These are phyloP conservation scores for Chrysolina americana DNA, from an alignment of 2,888 invertebrate species.

Conservation along the genomic window DNA sequence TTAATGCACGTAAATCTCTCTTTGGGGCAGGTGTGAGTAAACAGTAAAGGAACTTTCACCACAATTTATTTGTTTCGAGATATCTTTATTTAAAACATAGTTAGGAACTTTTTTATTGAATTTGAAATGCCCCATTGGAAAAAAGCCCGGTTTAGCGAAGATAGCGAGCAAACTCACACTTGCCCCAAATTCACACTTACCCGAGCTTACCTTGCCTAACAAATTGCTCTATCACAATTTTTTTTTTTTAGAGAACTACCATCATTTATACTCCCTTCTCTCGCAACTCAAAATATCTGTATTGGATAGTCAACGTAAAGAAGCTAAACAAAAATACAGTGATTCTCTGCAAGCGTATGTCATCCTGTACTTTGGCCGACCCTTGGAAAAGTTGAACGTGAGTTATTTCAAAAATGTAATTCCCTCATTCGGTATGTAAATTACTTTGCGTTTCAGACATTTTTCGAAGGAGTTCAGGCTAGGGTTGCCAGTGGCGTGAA, in stretches of 20 bases:
- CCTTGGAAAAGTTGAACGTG: conserved; percentile 92
- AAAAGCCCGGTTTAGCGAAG: too few relatives aligned
- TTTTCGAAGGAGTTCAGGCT: conserved; percentile 97
- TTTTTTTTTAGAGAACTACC: conserved; percentile 87
- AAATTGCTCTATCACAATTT: neutral
- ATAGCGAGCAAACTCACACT: too few relatives aligned
- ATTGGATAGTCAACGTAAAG: conserved; percentile 89
- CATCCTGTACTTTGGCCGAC: conserved; percentile 93
- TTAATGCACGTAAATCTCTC: too few relatives aligned
- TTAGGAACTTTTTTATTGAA: too few relatives aligned
- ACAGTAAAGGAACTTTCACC: too few relatives aligned
- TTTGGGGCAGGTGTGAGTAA: too few relatives aligned
- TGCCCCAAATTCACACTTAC: too few relatives aligned
- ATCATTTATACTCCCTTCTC: conserved; percentile 89
- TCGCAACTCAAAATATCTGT: conserved; percentile 92
- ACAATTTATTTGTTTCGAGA: too few relatives aligned
- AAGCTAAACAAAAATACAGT: conserved; percentile 90
- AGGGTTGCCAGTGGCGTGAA: conserved; percentile 95
- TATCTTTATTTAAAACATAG: too few relatives aligned
- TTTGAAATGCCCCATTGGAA: too few relatives aligned
- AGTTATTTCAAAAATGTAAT: conserved; percentile 47
- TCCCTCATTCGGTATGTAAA: neutral
- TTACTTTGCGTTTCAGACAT: conserved; percentile 76
- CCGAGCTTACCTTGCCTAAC: too few relatives aligned
- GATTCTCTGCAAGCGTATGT: conserved; percentile 94